These are phyloP conservation scores for Prunella strophiata DNA, from an alignment of 2,797 vertebrate genomes.

Conservation along the genomic window DNA sequence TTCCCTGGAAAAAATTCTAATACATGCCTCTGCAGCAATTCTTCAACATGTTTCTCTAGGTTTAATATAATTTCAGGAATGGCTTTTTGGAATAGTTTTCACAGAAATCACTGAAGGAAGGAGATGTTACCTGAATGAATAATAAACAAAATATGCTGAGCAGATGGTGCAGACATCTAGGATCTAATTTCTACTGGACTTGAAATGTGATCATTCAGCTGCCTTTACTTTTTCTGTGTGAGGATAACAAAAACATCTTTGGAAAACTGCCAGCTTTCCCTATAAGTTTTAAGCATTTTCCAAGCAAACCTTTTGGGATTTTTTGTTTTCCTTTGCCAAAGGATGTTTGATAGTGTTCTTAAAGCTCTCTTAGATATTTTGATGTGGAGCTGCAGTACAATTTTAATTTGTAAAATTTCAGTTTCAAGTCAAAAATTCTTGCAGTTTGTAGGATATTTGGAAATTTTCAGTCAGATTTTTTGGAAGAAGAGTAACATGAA, in stretches of 20 bases:
- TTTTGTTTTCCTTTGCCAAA: neutral
- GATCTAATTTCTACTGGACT: neutral
- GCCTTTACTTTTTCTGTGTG: neutral
- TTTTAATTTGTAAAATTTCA: neutral
- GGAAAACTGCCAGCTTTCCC: neutral
- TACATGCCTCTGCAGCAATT: neutral
- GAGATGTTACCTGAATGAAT: neutral
- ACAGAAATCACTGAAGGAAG: neutral
- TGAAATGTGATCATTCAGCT: neutral
- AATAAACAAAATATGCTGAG: neutral
- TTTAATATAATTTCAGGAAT: neutral
- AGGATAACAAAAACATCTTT: neutral
- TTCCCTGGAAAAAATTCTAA: neutral
- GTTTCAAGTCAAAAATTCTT: neutral
- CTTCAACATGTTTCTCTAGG: neutral
- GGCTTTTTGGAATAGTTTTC: neutral
- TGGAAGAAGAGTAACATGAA: neutral
- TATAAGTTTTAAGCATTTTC: neutral
- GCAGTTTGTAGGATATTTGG: neutral
- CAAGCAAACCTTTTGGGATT: neutral
- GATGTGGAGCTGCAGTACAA: neutral
- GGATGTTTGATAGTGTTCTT: neutral
- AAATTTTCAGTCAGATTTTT: neutral
- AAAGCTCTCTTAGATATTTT: neutral
- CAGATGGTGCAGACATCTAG: neutral